Base-by-base conservation (phyloP, 2,888 invertebrate species). In the Macroteleia sp. region DNA sequence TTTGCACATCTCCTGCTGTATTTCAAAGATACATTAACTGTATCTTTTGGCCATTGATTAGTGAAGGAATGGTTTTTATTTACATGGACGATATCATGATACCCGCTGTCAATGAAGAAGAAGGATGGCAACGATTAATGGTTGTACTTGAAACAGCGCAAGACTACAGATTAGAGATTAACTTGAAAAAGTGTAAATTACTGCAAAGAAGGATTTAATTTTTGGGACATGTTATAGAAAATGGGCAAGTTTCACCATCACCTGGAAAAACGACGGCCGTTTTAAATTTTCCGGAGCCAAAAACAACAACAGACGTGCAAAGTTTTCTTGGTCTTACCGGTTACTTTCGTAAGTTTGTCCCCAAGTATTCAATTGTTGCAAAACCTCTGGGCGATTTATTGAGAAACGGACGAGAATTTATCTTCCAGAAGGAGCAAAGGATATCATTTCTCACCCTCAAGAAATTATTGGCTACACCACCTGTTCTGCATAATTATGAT, bases 111-210 rank as follows among this genome's bases (percentile, higher is more conserved):
- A 6, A 46, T 16, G 52, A 54, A 19, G 56, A 54, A 6, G 25
- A 67, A n/a, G 30, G 19, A 8, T 5, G 46, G 10, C 1, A 39
- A 14, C 44, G 36, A 8, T 28, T 67, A 20, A 19, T 56, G 20
- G 16, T 28, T 4, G 75, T 74, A 4, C 19, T 82, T 9, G 6
- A 42, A 0, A 44, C 46, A 16, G 79, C 80, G 0, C 48, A 48
- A n/a, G 62, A 52, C 9, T 66, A 71, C 17, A 77, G 80, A 2
- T 20, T 82, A 1, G 34, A 42, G 9, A 79, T 83, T 5, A 81
- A 81, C 14, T 77, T 69, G 74, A 59, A 48, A 6, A 80, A 82
- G 41, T 80, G 80, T 34, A 20, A 69, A 2, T 77, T 82, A 22
- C 16, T 82, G 36, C 48, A 41, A 22, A 20, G 9, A 9, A 39